These are phyloP conservation scores for Pygmarrhopalites habei DNA, from an alignment of 1,140 invertebrate species.

Conservation along the genomic window DNA sequence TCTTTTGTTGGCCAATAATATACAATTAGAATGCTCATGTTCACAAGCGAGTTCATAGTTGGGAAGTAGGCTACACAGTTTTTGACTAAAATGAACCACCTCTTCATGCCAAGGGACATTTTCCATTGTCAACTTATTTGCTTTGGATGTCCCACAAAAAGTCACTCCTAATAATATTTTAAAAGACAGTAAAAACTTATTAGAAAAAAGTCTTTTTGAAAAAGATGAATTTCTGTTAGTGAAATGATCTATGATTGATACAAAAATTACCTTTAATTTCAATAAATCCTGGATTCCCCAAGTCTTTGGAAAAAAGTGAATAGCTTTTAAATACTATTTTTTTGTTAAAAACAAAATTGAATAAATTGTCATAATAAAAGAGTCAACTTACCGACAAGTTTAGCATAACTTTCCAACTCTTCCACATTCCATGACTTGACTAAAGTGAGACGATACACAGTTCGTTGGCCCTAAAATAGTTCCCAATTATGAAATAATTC, in stretches of 20 bases:
- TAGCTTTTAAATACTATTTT: too few relatives aligned
- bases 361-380: too few relatives aligned
- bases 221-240: too few relatives aligned
- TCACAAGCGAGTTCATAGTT: conserved; percentile 56
- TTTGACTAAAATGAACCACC: conserved; percentile 51
- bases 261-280: conserved; percentile 63
- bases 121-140: conserved; percentile 54
- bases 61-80: conserved; percentile 47
- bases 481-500: not conserved
- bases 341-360: too few relatives aligned
- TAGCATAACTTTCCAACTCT: conserved; percentile 55
- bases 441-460: conserved; percentile 58
- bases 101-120: conserved; percentile 62
- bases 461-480: conserved; percentile 50
- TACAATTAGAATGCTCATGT: conserved; percentile 60
- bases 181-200: too few relatives aligned
- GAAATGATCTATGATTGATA: too few relatives aligned
- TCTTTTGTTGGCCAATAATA: conserved; percentile 54
- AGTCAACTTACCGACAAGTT: conserved; percentile 52
- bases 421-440: conserved; percentile 59
- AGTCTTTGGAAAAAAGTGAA: too few relatives aligned
- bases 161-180: too few relatives aligned
- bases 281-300: conserved; percentile 60
- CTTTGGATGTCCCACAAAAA: conserved; percentile 57
- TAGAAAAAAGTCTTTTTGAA: too few relatives aligned